Base-by-base conservation (phyloP, 1,140 invertebrate genomes). In the Uloborus diversus region DNA sequence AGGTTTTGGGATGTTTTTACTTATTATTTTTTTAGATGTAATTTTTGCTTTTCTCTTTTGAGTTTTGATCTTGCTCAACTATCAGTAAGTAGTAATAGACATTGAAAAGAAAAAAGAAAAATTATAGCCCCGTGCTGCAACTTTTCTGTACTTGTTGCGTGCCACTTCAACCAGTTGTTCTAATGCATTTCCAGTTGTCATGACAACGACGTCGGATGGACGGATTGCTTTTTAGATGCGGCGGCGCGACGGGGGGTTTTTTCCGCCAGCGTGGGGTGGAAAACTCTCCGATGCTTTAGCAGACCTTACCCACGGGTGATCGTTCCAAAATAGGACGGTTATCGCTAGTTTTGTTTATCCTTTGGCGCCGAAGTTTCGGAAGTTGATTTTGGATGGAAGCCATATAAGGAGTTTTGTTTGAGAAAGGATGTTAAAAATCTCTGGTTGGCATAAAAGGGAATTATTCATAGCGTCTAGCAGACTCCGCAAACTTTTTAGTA, bases 111-210 rank as follows among this genome's bases (percentile, higher is more conserved):
- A n/a, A 59, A 59, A 30, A 30, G 25, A 11, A 59, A 59, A 59
- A 59, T 23, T 11, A 28, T 53, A n/a, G 4, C 13, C 56, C 28
- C 56, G 56, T 59, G 56, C 14, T 20, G 0, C 11, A 14, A 5
- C 61, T 64, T 64, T 37, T 23, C 13, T 20, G 30, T 51, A 75
- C 71, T 75, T 75, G 71, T 75, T 75, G 71, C 71, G 71, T 75
- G 71, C 30, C 20, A 25, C 28, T 64, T 75, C 56, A 73, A 73
- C 69, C 56, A 73, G 69, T 73, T 73, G 35, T 47, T 57, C 35
- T 69, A 61, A 61, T 75, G 37, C 71, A 25, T 64, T 64, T 59
- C 27, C 35, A 11, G 68, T 75, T 27, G 57, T 27, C 47, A 75
- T 75, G 28, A 59, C 5, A 28, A 75, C 59, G 71, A n/a, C 0